Base-by-base conservation (phyloP, 2,797 vertebrate genomes). In the Saxicola maurus region DNA sequence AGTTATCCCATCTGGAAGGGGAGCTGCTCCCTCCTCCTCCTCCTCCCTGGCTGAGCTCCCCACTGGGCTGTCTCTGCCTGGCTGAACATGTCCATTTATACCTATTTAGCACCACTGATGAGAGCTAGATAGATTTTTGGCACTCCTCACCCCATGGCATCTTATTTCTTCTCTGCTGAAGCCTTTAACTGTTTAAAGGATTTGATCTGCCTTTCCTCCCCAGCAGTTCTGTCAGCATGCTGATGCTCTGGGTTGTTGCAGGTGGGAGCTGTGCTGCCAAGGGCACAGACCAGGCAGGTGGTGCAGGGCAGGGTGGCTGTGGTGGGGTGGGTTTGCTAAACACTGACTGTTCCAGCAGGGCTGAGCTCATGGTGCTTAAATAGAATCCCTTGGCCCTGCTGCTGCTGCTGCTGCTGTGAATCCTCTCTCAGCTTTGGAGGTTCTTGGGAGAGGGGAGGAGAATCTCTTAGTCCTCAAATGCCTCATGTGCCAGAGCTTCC, bases 1-100 rank as follows among this genome's bases (percentile, higher is more conserved):
- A 88, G 76, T 93, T 92, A 87, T 83, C 82, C 79, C 74, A 49
- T 95, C 86, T 94, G 91, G 77, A 93, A 91, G 68, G 75, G 62
- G 71, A 92, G 71, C 80, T 82, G 49, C 65, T 76, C 55, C 57
- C 62, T 84, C 56, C 73, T 79, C 52, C 73, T 59, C 15, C 73
- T 59, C 15, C 74, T 45, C 27, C 16, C 27, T 57, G 3, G 1
- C 7, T 35, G 81, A 91, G 67, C 72, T 91, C 69, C 67, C 86
- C 53, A 12, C 86, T 13, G 86, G 2, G 79, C 77, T 77, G 45
- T 55, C 40, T 83, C 76, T 82, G 89, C 83, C 76, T 89, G 87
- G 61, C 76, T 90, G 84, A 91, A 72, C 53, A 12, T 25, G 67
- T 89, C 72, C 74, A 64, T 91, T 95, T 89, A 49, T 90, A 71